Conservation (phyloP, 1,140 invertebrate genomes). For the Lerema accius region DNA sequence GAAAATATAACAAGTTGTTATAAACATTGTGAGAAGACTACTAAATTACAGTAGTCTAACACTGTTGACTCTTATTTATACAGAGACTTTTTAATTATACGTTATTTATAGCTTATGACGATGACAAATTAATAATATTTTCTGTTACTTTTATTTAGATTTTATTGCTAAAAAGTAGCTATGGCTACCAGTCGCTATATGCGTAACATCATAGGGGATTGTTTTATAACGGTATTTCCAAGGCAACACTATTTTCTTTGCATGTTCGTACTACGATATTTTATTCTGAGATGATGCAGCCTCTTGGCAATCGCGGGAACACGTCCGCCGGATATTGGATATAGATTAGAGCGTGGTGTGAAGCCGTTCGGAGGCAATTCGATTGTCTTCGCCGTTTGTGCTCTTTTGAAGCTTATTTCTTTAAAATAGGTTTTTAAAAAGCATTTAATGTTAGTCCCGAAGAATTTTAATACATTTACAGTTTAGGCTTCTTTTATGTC, state of each 20-base stretch:
- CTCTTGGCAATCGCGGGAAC: conserved; percentile 10
- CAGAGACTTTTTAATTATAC: no score
- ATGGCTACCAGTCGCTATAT: no score
- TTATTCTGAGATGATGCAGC: conserved; percentile 15
- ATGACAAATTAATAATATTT: no score
- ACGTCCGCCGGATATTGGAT: conserved; percentile 32
- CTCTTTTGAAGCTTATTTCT: conserved; percentile 11
- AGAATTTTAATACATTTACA: neutral
- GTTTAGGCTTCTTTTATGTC: neutral
- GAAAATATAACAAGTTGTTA: no score
- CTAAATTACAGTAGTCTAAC: no score
- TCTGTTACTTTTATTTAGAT: no score
- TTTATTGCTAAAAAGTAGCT: no score
- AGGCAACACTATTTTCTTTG: conserved; percentile 22
- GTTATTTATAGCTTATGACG: no score
- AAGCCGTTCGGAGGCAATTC: conserved; percentile 27
- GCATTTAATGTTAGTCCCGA: neutral
- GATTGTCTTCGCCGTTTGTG: conserved; percentile 27
- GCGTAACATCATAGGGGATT: no score
- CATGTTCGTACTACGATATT: conserved; percentile 17
- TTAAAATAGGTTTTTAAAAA: conserved; percentile 5
- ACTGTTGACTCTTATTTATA: no score
- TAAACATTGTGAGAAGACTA: no score
- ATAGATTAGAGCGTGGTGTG: conserved; percentile 24
- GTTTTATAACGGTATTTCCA: conserved; percentile 1